phyloP scores from a whole-genome alignment of 2,113 vertebrate genomes.

The Phalacrocorax carbo region DNA sequence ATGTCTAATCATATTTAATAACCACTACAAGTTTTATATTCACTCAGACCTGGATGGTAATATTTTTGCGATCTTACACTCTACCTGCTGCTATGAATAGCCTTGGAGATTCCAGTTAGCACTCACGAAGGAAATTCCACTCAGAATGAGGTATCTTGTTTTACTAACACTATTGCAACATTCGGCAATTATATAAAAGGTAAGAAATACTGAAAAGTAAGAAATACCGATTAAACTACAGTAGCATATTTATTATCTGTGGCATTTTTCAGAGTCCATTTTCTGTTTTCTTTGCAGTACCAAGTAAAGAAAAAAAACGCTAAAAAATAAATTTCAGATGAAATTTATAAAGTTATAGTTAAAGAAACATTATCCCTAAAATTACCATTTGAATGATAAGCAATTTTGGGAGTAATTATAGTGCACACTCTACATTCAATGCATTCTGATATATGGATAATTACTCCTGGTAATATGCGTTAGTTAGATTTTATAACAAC shows the following conservation, averaged over 20 bases:
- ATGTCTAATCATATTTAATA: neutral
- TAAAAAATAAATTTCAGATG: conserved; percentile 60
- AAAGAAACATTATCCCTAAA: conserved; percentile 76
- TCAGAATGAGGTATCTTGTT: neutral
- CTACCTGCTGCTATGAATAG: neutral
- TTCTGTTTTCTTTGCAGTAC: conserved; percentile 1
- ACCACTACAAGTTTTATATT: neutral
- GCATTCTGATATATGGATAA: conserved; percentile 84
- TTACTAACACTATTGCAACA: neutral
- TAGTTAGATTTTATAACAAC: conserved; percentile 79
- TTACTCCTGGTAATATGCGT: conserved; percentile 79
- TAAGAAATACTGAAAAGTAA: neutral
- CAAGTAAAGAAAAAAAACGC: neutral
- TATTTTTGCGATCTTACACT: neutral
- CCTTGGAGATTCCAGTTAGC: neutral
- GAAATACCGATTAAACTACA: neutral
- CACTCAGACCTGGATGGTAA: neutral
- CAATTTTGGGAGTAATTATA: conserved; percentile 80
- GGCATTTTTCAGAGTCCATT: neutral
- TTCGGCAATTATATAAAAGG: neutral
- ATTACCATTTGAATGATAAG: conserved; percentile 85
- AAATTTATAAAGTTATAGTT: conserved; percentile 68
- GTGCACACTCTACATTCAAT: conserved; percentile 75
- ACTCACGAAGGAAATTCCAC: neutral
- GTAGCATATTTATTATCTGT: conserved; percentile 1